A percentile compares a stretch with the other conserved stretches of the same genome.
Conservation (phyloP, 2,888 invertebrate species). For the Drosophila fulvimacula region DNA sequence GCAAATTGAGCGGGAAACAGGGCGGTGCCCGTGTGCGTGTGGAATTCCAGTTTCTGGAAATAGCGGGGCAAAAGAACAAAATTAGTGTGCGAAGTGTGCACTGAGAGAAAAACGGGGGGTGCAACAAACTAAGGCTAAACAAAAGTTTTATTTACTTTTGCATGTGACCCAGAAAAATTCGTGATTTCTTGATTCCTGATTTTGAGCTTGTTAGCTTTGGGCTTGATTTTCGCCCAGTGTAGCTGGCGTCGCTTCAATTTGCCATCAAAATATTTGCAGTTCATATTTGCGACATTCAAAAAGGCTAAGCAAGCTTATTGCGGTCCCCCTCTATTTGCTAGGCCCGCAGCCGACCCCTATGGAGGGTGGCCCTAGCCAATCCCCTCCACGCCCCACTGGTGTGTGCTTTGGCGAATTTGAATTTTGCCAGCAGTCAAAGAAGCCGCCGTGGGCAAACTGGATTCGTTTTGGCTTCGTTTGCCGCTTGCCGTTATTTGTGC, state of each 20-base stretch:
- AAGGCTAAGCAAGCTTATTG: constrained; percentile 79
- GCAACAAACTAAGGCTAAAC: not conserved
- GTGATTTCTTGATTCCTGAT: constrained; percentile 1
- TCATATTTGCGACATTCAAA: constrained; percentile 76
- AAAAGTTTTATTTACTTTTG: not conserved
- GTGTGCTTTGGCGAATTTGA: constrained; percentile 66
- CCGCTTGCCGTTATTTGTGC: constrained; percentile 73
- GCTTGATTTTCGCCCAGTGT: constrained; percentile 22
- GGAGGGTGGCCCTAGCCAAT: not conserved
- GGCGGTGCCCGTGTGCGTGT: constrained; percentile 90
- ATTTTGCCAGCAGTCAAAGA: constrained; percentile 60
- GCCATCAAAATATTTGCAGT: constrained; percentile 74
- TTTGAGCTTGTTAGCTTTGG: not conserved
- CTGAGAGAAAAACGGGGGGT: constrained; percentile 14
- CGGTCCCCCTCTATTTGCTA: constrained; percentile 63
- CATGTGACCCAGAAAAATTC: not conserved
- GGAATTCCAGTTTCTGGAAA: constrained; percentile 86
- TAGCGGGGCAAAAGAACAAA: constrained; percentile 8
- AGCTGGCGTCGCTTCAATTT: constrained; percentile 60
- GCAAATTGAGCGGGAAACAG: constrained; percentile 91
- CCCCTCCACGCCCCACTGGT: not conserved
- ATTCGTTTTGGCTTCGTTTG: constrained; percentile 44
- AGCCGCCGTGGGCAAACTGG: constrained; percentile 44
- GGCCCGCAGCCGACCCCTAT: constrained; percentile 29
- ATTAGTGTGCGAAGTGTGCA: constrained; percentile 20